Conservation (phyloP, 2,888 invertebrate species). For the Itoplectis maculator region DNA sequence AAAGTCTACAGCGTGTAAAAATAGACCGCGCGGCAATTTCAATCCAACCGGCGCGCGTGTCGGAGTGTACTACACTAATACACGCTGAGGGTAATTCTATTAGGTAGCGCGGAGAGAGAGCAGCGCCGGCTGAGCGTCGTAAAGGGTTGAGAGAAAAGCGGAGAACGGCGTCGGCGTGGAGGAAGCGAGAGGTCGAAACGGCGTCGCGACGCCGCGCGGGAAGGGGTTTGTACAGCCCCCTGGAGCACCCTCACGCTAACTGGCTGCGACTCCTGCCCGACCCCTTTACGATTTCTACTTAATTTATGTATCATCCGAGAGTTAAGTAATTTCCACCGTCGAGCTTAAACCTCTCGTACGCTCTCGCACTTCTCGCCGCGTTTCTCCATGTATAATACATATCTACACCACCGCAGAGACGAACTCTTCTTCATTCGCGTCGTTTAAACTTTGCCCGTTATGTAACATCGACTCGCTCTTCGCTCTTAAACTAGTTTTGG, state of each 20-base stretch:
- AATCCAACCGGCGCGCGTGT: slow-evolving; percentile 74
- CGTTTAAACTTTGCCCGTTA: slow-evolving; percentile 68
- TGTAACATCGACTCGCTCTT: slow-evolving; percentile 52
- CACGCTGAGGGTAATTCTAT: slow-evolving; percentile 83
- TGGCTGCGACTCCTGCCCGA: slow-evolving; percentile 83
- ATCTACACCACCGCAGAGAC: slow-evolving; percentile 64
- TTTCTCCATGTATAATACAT: slow-evolving; percentile 64
- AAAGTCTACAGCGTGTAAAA: slow-evolving; percentile 31
- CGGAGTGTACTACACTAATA: slow-evolving; percentile 43
- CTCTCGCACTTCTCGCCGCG: slow-evolving; percentile 32
- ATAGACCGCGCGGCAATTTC: slow-evolving; percentile 79
- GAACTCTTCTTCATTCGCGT: slow-evolving; percentile 72
- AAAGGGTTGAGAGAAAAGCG: slow-evolving; percentile 82
- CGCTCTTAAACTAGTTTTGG: neutral
- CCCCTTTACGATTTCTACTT: slow-evolving; percentile 84
- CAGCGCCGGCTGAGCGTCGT: slow-evolving; percentile 79
- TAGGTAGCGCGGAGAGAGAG: slow-evolving; percentile 77
- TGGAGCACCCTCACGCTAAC: slow-evolving; percentile 85
- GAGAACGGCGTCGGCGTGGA: slow-evolving; percentile 49
- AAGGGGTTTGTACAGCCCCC: slow-evolving; percentile 82
- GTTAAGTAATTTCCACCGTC: slow-evolving; percentile 84
- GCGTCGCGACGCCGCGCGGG: slow-evolving; percentile 72
- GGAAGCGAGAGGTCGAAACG: slow-evolving; percentile 62
- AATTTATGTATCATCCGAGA: slow-evolving; percentile 85
- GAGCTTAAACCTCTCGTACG: slow-evolving; percentile 66